Conservation (phyloP, 2,113 vertebrate species). For the Pollimyrus isidori region DNA sequence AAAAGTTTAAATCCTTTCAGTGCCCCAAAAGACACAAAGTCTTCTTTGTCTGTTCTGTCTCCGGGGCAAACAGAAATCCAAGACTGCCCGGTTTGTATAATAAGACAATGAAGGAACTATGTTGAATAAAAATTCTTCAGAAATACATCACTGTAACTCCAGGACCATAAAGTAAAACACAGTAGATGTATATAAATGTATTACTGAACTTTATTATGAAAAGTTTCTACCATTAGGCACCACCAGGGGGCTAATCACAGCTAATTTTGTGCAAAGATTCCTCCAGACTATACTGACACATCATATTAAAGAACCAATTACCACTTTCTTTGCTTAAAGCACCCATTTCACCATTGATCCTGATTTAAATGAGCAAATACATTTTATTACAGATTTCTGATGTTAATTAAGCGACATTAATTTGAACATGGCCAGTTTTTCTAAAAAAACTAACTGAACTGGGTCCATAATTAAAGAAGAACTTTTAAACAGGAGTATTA, state of each 20-base stretch:
- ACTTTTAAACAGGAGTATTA: background rate
- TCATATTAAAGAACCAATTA: background rate
- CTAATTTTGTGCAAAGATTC: background rate
- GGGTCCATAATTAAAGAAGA: background rate
- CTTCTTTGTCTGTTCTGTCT: background rate
- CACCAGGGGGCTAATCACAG: background rate
- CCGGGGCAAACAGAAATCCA: background rate
- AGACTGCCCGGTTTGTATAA: background rate
- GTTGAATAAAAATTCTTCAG: background rate
- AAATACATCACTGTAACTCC: background rate
- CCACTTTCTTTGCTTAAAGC: background rate
- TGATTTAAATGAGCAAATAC: background rate
- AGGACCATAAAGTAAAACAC: background rate
- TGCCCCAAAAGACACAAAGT: background rate
- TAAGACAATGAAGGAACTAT: background rate
- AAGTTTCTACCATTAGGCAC: background rate
- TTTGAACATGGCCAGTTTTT: background rate
- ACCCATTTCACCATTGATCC: background rate
- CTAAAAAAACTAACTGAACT: background rate
- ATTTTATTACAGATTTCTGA: background rate
- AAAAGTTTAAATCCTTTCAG: background rate
- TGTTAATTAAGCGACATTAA: background rate
- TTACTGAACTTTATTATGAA: background rate
- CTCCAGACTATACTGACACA: background rate
- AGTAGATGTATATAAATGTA: background rate